Evolutionary conservation across 2,797 vertebrate genomes (phyloP).

Genomic region (Acrocephalus scirpaceus): DNA sequence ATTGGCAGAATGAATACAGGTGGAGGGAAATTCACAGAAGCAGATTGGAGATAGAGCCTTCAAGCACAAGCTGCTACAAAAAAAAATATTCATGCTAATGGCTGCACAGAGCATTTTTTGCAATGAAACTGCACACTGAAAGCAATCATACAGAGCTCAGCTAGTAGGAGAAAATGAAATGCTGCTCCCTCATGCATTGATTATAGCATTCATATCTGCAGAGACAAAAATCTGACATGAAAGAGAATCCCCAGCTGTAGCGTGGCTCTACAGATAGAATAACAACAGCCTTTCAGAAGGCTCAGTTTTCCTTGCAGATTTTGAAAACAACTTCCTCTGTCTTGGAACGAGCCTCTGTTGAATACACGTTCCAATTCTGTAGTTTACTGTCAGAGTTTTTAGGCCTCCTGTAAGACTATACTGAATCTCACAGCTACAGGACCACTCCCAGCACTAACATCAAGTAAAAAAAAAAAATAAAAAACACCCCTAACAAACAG

Average conservation of each 20-base stretch:
- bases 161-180: not conserved
- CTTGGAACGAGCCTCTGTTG: not conserved
- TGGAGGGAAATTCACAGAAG: not conserved
- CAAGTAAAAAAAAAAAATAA: not conserved
- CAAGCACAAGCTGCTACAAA: slow-evolving; percentile 29
- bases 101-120: slow-evolving; percentile 17
- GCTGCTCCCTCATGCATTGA: slow-evolving; percentile 23
- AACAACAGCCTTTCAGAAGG: not conserved
- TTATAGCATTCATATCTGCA: slow-evolving; percentile 18
- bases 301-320: not conserved
- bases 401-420: not conserved
- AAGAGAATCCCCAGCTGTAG: not conserved
- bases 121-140: not conserved
- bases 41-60: slow-evolving; percentile 2
- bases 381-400: not conserved
- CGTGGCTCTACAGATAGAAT: not conserved
- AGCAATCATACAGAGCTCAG: not conserved
- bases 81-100: not conserved
- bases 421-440: not conserved
- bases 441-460: not conserved
- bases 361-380: not conserved
- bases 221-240: slow-evolving; percentile 30
- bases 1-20: not conserved
- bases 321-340: not conserved
- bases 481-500: not conserved